These are phyloP conservation scores for Limanda limanda DNA, from an alignment of 2,113 vertebrate species.

Conservation along the genomic window DNA sequence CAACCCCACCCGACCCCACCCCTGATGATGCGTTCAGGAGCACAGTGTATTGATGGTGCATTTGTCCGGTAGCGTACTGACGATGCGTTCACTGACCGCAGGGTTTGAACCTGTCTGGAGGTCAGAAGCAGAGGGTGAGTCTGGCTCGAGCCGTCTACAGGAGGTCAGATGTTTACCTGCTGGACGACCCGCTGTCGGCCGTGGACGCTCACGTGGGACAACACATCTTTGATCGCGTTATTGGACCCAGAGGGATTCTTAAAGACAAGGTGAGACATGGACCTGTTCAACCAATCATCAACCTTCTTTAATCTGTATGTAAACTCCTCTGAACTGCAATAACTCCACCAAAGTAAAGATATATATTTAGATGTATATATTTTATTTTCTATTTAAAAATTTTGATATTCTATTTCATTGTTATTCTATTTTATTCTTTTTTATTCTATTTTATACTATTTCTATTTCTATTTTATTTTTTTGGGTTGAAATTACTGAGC, in stretches of 20 bases:
- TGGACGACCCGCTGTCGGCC: conserved; percentile 81
- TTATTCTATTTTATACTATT: too few relatives aligned
- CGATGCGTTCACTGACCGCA: conserved; percentile 9
- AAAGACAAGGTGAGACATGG: conserved; percentile 65
- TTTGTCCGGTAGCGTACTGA: not conserved
- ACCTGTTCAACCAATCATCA: too few relatives aligned
- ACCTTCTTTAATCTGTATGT: too few relatives aligned
- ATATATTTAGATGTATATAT: too few relatives aligned
- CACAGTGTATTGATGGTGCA: too few relatives aligned
- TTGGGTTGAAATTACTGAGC: too few relatives aligned
- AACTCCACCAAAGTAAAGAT: too few relatives aligned
- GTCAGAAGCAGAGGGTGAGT: conserved; percentile 81
- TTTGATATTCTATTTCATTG: too few relatives aligned
- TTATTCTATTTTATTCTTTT: too few relatives aligned
- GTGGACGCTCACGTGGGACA: conserved; percentile 82
- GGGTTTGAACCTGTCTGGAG: conserved; percentile 81
- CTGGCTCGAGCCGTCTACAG: conserved; percentile 79
- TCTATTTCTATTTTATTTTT: too few relatives aligned
- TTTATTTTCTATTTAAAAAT: too few relatives aligned
- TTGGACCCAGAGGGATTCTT: conserved; percentile 76
- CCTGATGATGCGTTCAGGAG: not conserved
- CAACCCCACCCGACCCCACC: not conserved
- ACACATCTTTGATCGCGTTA: conserved; percentile 79
- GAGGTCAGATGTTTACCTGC: conserved; percentile 74
- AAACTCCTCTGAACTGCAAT: too few relatives aligned